Percentiles rank a stretch among this genome's conserved stretches.
These are phyloP conservation scores for Sinodicranocentrus sp. DNA, from an alignment of 2,888 invertebrate species.

Conservation along the genomic window DNA sequence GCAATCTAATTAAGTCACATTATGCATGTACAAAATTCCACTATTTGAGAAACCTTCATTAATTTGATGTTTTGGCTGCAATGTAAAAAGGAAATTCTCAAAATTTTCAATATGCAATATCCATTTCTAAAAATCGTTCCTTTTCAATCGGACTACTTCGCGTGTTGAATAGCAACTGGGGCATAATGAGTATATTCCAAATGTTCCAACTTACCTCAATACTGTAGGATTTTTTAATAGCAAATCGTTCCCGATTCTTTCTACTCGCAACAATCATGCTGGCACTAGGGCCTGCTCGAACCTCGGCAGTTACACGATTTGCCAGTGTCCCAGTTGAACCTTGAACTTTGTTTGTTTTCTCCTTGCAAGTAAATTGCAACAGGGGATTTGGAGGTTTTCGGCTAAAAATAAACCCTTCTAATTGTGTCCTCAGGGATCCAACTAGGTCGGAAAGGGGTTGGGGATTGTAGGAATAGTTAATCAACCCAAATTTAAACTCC, in stretches of 20 bases:
- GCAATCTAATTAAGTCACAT: too few relatives aligned
- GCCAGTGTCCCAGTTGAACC: background rate
- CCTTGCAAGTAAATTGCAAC: background rate
- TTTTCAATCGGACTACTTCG: too few relatives aligned
- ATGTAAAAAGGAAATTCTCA: too few relatives aligned
- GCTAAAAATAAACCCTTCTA: constrained; percentile 52
- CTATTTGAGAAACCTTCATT: too few relatives aligned
- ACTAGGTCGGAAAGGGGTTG: constrained; percentile 69
- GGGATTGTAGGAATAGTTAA: constrained; percentile 76
- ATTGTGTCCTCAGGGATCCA: constrained; percentile 60
- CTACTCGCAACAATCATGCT: constrained; percentile 92
- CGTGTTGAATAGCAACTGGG: too few relatives aligned
- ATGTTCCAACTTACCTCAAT: constrained; percentile 97
- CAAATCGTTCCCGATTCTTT: constrained; percentile 97
- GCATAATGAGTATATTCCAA: too few relatives aligned
- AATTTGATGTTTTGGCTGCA: too few relatives aligned
- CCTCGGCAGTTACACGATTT: background rate
- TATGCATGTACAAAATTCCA: too few relatives aligned
- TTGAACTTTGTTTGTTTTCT: background rate
- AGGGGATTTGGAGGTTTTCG: background rate
- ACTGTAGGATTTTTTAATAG: constrained; percentile 98
- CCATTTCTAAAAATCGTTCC: too few relatives aligned
- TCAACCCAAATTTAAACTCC: constrained; percentile 77
- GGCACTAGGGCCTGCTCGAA: constrained; percentile 38
- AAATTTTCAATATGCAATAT: too few relatives aligned